Percentiles rank a stretch among this genome's conserved stretches.
These are phyloP conservation scores for Mylabris phalerata DNA, from an alignment of 1,140 invertebrate genomes.

Conservation along the genomic window DNA sequence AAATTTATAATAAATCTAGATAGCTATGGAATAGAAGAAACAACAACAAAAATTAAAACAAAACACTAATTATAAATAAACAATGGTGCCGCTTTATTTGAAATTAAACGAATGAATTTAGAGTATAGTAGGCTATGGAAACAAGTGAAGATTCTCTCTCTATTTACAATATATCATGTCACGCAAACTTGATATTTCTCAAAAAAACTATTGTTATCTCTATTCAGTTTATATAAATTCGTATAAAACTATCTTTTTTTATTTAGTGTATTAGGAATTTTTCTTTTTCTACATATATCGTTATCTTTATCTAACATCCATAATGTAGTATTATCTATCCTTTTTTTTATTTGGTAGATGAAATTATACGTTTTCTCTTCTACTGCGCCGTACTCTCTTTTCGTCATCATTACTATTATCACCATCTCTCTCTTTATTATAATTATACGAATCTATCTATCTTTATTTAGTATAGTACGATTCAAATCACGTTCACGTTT, in stretches of 20 bases:
- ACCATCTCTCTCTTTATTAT: conserved; percentile 3
- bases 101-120: too few relatives aligned
- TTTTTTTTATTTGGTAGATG: neutral
- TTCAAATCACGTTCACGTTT: too few relatives aligned
- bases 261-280: too few relatives aligned
- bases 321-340: conserved; percentile 18
- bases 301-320: conserved; percentile 18
- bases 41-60: too few relatives aligned
- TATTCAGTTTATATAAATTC: too few relatives aligned
- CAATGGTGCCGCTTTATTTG: too few relatives aligned
- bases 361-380: conserved; percentile 23
- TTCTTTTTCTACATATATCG: too few relatives aligned
- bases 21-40: too few relatives aligned
- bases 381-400: conserved; percentile 6
- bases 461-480: neutral
- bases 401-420: conserved; percentile 3
- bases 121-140: conserved; percentile 6
- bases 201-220: too few relatives aligned
- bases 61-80: too few relatives aligned
- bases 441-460: neutral
- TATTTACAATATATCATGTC: conserved; percentile 29
- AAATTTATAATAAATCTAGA: too few relatives aligned
- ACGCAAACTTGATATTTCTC: conserved; percentile 8
- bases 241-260: too few relatives aligned
- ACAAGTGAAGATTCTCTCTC: conserved; percentile 15